phyloP scores from a whole-genome alignment of 1,140 invertebrate genomes.

The Oryzaephilus surinamensis region DNA sequence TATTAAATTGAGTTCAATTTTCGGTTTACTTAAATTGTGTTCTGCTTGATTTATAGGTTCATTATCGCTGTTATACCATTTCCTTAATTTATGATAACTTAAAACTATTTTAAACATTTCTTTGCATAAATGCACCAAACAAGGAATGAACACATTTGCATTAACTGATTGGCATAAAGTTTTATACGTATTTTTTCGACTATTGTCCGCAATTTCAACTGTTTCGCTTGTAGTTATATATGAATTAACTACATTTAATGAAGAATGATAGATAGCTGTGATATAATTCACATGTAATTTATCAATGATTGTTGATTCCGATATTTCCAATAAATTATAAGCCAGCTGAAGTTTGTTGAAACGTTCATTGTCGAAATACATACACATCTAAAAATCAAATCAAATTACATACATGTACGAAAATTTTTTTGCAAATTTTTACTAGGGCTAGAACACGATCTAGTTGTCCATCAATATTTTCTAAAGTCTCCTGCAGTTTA shows the following conservation, averaged over 20 bases:
- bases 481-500: slow-evolving; percentile 84
- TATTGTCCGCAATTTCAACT: slow-evolving; percentile 23
- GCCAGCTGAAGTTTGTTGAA: slow-evolving; percentile 77
- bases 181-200: slow-evolving; percentile 62
- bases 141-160: slow-evolving; percentile 61
- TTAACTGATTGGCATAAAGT: slow-evolving; percentile 56
- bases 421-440: slow-evolving; percentile 11
- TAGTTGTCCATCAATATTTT: slow-evolving; percentile 83
- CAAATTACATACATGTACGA: too few relatives aligned
- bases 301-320: slow-evolving; percentile 77
- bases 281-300: slow-evolving; percentile 92
- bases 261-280: slow-evolving; percentile 83
- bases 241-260: slow-evolving; percentile 63
- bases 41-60: slow-evolving; percentile 43
- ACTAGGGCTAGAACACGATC: slow-evolving; percentile 78
- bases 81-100: slow-evolving; percentile 70
- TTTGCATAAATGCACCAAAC: slow-evolving; percentile 71
- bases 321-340: slow-evolving; percentile 76
- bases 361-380: slow-evolving; percentile 58
- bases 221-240: slow-evolving; percentile 42
- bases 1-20: slow-evolving; percentile 73
- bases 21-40: slow-evolving; percentile 63
- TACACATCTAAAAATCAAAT: slow-evolving; percentile 44
- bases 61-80: slow-evolving; percentile 56
- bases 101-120: slow-evolving; percentile 70